A percentile compares a stretch with the other conserved stretches of the same genome.
Conservation (phyloP, 2,888 invertebrate species). For the Leuctra nigra region DNA sequence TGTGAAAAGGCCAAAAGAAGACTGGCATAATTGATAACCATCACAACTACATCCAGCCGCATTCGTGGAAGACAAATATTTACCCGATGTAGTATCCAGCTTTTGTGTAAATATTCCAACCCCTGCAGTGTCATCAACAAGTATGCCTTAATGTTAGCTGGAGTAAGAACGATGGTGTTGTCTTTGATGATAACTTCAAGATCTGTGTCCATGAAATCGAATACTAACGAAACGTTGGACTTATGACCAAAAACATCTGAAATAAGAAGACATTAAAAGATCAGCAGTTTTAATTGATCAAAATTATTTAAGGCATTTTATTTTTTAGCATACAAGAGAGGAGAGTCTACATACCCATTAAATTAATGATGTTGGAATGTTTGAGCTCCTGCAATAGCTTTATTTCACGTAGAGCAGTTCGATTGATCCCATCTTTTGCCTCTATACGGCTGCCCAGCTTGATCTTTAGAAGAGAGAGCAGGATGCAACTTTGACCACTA, state of each 20-base stretch:
- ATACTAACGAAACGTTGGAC: constrained; percentile 95
- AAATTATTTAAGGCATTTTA: background rate
- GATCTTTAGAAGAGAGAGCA: constrained; percentile 57
- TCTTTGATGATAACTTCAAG: constrained; percentile 93
- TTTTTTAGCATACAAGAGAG: background rate
- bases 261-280: constrained; percentile 32
- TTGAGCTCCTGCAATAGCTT: constrained; percentile 93
- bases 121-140: constrained; percentile 92
- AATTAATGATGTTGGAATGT: constrained; percentile 90
- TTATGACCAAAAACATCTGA: constrained; percentile 96
- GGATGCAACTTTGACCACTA: too few species aligned
- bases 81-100: constrained; percentile 93
- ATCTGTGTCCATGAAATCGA: constrained; percentile 99
- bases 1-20: too few species aligned
- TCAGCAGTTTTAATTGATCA: background rate
- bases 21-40: background rate
- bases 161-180: constrained; percentile 75
- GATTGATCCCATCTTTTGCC: constrained; percentile 95
- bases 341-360: constrained; percentile 50
- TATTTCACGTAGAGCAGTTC: constrained; percentile 96
- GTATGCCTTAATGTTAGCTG: constrained; percentile 92
- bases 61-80: constrained; percentile 23
- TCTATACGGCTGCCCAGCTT: constrained; percentile 92
- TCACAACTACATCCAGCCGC: background rate
- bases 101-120: constrained; percentile 87